Evolutionary conservation across 2,113 vertebrate genomes (phyloP).

Genomic region (Taurulus bubalis): DNA sequence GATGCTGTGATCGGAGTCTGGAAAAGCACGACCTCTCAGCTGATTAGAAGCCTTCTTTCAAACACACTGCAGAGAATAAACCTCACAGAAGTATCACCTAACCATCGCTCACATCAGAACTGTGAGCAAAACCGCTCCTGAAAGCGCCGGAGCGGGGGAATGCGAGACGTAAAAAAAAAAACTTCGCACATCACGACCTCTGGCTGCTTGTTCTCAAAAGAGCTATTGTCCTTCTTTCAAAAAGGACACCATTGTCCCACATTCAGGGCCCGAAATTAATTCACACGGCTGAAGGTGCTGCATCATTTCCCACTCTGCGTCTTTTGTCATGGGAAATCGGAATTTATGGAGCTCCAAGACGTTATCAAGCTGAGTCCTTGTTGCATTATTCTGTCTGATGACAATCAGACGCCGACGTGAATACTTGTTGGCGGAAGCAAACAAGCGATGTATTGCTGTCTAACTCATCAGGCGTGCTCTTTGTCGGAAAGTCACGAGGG

Average conservation of each 20-base stretch:
- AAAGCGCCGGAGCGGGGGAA: constrained; percentile 29
- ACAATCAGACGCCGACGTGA: constrained; percentile 45
- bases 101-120: constrained; percentile 17
- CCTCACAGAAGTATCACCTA: constrained; percentile 16
- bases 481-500: constrained; percentile 50
- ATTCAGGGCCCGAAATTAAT: constrained; percentile 37
- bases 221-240: constrained; percentile 62
- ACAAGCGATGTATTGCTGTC: constrained; percentile 22
- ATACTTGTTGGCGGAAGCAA: constrained; percentile 32
- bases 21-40: constrained; percentile 34
- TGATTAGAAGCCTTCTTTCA: constrained; percentile 39
- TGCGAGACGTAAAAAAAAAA: constrained; percentile 39
- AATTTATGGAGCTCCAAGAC: constrained; percentile 41
- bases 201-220: constrained; percentile 63
- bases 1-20: constrained; percentile 16
- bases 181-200: constrained; percentile 53
- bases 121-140: constrained; percentile 27
- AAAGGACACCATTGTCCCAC: constrained; percentile 69
- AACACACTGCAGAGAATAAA: constrained; percentile 22
- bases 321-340: constrained; percentile 46
- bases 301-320: constrained; percentile 58
- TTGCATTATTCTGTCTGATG: constrained; percentile 49
- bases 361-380: constrained; percentile 22
- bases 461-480: constrained; percentile 51
- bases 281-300: constrained; percentile 56